A percentile compares a stretch with the other conserved stretches of the same genome.
Evolutionary conservation across 2,888 invertebrate genomes (phyloP).

Genomic region (Aproaerema taeniolella): DNA sequence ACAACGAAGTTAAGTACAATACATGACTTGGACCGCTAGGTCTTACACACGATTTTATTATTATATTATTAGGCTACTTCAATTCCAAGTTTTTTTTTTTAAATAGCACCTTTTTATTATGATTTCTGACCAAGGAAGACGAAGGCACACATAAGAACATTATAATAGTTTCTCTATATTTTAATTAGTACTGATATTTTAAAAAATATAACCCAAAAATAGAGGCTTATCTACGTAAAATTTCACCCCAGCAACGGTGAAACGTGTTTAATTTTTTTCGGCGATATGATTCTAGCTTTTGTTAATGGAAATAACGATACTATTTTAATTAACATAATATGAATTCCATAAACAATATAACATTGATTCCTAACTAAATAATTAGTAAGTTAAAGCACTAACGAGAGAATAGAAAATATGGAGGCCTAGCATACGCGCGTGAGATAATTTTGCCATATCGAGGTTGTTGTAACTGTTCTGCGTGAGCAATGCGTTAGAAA

Average conservation of each 20-base stretch:
- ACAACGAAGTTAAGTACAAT: constrained; percentile 57
- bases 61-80: constrained; percentile 1
- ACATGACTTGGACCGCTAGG: constrained; percentile 70
- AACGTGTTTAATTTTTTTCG: too few species aligned
- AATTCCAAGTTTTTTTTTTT: not conserved
- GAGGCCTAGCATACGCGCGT: too few species aligned
- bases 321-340: constrained; percentile 65
- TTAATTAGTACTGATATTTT: constrained; percentile 1
- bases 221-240: too few species aligned
- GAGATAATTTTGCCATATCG: too few species aligned
- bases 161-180: constrained; percentile 4
- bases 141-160: constrained; percentile 5
- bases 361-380: not conserved
- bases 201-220: not conserved
- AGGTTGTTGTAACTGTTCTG: too few species aligned
- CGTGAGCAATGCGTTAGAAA: too few species aligned
- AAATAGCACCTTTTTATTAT: constrained; percentile 10
- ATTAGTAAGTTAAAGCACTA: too few species aligned
- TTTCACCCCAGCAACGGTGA: too few species aligned
- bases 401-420: too few species aligned
- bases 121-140: not conserved
- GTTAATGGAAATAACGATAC: constrained; percentile 59
- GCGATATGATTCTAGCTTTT: too few species aligned
- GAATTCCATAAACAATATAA: constrained; percentile 55
- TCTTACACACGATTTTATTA: constrained; percentile 44